Percentiles rank a stretch among this genome's conserved stretches.
Evolutionary conservation across 2,888 invertebrate species (phyloP).

Genomic region (Hydropsyche betteni): DNA sequence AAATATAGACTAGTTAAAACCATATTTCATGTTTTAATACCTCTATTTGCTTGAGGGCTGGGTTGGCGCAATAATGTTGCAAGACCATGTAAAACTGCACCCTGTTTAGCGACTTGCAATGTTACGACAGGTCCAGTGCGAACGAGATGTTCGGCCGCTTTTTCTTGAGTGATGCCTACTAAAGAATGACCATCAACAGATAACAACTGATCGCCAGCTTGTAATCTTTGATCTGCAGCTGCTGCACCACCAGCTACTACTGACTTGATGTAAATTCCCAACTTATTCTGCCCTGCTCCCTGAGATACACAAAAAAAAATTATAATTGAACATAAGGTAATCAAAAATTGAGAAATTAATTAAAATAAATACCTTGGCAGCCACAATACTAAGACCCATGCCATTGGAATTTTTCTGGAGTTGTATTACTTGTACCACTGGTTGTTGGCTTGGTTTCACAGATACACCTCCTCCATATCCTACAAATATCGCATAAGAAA

Average conservation of each 20-base stretch:
- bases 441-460: conserved; percentile 70
- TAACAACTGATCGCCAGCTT: conserved; percentile 96
- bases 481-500: conserved; percentile 53
- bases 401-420: conserved; percentile 94
- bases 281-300: conserved; percentile 69
- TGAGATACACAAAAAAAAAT: conserved; percentile 51
- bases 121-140: conserved; percentile 93
- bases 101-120: conserved; percentile 96
- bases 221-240: conserved; percentile 91
- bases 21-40: conserved; percentile 24
- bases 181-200: conserved; percentile 97
- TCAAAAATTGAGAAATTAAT: not conserved
- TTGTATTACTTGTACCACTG: conserved; percentile 85
- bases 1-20: not conserved
- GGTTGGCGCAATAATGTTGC: conserved; percentile 93
- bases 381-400: conserved; percentile 98
- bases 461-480: conserved; percentile 67
- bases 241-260: conserved; percentile 95
- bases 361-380: conserved; percentile 80
- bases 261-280: conserved; percentile 98
- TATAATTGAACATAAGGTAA: not conserved
- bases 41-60: conserved; percentile 71
- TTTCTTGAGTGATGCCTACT: conserved; percentile 84
- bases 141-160: conserved; percentile 96
- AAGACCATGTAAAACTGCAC: conserved; percentile 95